phyloP scores from a whole-genome alignment of 2,113 vertebrate species.

The Rhodinocichla rosea region DNA sequence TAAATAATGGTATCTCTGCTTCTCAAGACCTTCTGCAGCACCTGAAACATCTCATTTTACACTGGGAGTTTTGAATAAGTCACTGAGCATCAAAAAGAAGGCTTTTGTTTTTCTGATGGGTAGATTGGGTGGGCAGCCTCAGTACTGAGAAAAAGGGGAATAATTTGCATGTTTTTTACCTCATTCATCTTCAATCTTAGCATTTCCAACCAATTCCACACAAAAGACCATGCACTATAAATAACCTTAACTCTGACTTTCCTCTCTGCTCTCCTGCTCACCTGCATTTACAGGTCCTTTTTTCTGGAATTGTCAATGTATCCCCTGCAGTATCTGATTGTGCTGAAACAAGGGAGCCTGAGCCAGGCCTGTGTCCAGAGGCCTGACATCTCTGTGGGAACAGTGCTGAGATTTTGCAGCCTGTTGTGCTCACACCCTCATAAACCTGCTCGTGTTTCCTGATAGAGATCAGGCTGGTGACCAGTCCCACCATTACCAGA shows the following conservation, averaged over 20 bases:
- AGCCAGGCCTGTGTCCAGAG: neutral
- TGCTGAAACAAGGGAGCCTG: neutral
- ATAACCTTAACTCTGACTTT: neutral
- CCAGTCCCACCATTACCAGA: neutral
- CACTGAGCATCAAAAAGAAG: neutral
- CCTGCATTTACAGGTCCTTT: fast-evolving
- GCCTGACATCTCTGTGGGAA: neutral
- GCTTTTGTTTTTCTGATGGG: neutral
- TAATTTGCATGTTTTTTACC: neutral
- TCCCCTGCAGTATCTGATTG: neutral
- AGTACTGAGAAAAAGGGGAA: neutral
- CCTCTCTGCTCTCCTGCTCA: neutral
- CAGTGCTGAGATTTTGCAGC: neutral
- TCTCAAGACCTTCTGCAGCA: neutral
- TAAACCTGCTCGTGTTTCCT: neutral
- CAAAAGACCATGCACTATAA: neutral
- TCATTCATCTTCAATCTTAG: neutral
- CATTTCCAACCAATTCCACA: neutral
- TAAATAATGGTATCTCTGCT: neutral
- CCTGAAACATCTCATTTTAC: neutral
- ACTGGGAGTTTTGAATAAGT: neutral
- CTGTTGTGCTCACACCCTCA: neutral
- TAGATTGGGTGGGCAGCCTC: neutral
- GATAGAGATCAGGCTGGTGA: neutral
- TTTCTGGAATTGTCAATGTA: neutral